A percentile compares a stretch with the other conserved stretches of the same genome.
These are phyloP conservation scores for Trichogramma dendrolimi DNA, from an alignment of 2,888 invertebrate species.

Conservation along the genomic window DNA sequence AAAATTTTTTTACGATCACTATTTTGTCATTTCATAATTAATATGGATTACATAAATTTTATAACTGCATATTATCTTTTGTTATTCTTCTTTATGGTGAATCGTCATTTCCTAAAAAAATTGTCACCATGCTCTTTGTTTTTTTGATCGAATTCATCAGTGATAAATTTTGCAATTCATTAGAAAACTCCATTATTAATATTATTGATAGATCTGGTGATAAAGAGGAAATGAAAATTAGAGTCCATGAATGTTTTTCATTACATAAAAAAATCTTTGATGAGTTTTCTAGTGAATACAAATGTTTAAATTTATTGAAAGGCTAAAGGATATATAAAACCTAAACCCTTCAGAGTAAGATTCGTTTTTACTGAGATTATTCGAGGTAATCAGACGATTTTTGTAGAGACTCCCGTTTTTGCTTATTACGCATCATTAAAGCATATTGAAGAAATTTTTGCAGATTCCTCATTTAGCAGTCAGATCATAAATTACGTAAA, in stretches of 20 bases:
- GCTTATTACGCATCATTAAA: slow-evolving; percentile 10
- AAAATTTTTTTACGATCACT: too few species aligned
- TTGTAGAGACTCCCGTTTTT: slow-evolving; percentile 18
- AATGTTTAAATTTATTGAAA: slow-evolving; percentile 9
- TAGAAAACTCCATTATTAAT: slow-evolving; percentile 21
- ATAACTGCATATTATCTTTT: slow-evolving; percentile 22
- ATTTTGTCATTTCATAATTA: not conserved
- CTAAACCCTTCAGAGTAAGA: too few species aligned
- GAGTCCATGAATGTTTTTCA: slow-evolving; percentile 15
- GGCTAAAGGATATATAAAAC: slow-evolving; percentile 9
- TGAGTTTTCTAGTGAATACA: slow-evolving; percentile 16
- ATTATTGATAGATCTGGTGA: slow-evolving; percentile 15
- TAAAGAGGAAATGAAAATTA: slow-evolving; percentile 16
- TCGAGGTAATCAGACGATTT: slow-evolving; percentile 7
- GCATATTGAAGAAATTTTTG: slow-evolving; percentile 28
- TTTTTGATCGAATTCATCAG: slow-evolving; percentile 19
- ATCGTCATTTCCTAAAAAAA: slow-evolving; percentile 21
- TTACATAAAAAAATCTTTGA: slow-evolving; percentile 18
- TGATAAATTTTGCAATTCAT: slow-evolving; percentile 13
- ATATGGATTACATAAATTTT: slow-evolving; percentile 15
- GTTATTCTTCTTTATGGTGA: slow-evolving; percentile 25
- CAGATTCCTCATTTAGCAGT: slow-evolving; percentile 29
- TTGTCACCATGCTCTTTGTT: slow-evolving; percentile 21
- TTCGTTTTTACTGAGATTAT: slow-evolving; percentile 2
- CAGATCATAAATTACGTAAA: slow-evolving; percentile 27